phyloP scores from a whole-genome alignment of 2,888 invertebrate species.

The Unio pictorum region DNA sequence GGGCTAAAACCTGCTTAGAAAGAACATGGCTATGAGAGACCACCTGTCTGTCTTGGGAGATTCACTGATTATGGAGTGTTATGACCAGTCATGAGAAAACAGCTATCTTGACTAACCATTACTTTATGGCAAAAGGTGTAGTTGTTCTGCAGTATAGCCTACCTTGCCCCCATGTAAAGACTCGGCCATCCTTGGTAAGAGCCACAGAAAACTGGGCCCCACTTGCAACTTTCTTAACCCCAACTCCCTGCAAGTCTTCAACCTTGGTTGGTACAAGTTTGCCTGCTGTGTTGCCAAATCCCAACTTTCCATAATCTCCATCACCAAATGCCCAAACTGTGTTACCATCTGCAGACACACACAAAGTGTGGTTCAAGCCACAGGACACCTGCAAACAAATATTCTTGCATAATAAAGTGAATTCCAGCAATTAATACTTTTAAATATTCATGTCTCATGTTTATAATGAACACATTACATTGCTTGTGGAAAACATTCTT shows the following conservation, averaged over 20 bases:
- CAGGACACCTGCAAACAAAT: conserved; percentile 74
- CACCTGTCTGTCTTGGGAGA: no score
- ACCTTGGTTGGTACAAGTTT: conserved; percentile 73
- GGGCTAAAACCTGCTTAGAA: not conserved
- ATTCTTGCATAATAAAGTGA: no score
- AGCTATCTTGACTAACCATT: no score
- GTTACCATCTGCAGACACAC: conserved; percentile 76
- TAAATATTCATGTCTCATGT: no score
- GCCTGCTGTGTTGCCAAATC: conserved; percentile 68
- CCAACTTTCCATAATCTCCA: conserved; percentile 79
- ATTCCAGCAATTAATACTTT: no score
- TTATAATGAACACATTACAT: no score
- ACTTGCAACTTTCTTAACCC: conserved; percentile 77
- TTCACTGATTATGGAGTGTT: no score
- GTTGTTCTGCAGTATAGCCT: not conserved
- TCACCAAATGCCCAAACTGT: conserved; percentile 80
- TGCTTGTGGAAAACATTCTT: no score
- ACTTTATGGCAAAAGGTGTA: no score
- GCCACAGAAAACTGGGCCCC: conserved; percentile 79
- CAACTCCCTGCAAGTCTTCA: conserved; percentile 75
- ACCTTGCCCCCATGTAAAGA: conserved; percentile 77
- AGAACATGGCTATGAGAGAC: not conserved
- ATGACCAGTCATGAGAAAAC: no score
- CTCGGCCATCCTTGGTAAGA: conserved; percentile 76
- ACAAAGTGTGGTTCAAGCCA: conserved; percentile 79